phyloP scores from a whole-genome alignment of 2,797 vertebrate species.

The Hapalemur alaotrensis region DNA sequence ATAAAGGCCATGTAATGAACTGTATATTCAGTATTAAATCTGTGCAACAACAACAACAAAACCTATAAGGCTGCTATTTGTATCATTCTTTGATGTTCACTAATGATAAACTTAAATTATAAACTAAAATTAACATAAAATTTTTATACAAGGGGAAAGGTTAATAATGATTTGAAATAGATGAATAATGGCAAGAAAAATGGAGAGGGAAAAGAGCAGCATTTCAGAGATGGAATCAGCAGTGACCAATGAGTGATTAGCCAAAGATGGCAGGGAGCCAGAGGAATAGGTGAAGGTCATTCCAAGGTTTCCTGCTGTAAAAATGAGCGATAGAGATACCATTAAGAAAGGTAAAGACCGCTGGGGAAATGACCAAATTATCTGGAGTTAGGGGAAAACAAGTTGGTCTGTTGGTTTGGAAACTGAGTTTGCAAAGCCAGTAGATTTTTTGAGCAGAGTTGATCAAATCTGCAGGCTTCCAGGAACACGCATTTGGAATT shows the following conservation, averaged over 20 bases:
- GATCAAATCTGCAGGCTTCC: background rate
- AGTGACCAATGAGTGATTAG: rapidly evolving
- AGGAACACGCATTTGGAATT: background rate
- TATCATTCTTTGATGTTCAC: background rate
- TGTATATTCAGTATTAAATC: background rate
- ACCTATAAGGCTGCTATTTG: background rate
- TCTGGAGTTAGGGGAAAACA: background rate
- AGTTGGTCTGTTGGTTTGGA: background rate
- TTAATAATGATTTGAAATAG: background rate
- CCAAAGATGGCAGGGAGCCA: background rate
- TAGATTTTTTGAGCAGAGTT: background rate
- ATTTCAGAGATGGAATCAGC: rapidly evolving
- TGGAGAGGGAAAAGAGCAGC: background rate
- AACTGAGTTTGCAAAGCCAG: background rate
- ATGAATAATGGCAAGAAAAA: too few relatives aligned
- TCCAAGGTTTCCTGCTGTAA: too few relatives aligned
- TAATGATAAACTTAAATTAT: background rate
- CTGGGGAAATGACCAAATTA: background rate
- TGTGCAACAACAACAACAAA: background rate
- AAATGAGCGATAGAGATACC: rapidly evolving
- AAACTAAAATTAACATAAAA: background rate
- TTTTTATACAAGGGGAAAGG: background rate
- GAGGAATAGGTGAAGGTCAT: rapidly evolving
- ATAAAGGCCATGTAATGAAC: too few relatives aligned
- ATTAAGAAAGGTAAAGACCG: background rate